phyloP scores from a whole-genome alignment of 1,140 invertebrate species.

The Drosophila grimshawi region DNA sequence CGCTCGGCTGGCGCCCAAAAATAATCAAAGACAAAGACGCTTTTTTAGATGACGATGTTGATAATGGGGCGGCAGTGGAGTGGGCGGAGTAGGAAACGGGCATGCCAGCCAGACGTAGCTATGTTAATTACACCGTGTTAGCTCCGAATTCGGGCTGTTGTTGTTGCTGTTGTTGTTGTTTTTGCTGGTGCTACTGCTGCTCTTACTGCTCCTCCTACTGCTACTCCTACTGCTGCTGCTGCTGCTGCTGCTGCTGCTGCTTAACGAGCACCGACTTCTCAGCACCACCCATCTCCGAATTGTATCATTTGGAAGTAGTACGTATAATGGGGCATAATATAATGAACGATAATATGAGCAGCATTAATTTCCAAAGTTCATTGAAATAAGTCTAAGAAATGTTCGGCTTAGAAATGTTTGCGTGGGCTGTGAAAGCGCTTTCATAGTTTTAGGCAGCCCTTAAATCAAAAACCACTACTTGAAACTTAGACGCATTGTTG shows the following conservation, averaged over 20 bases:
- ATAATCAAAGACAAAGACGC: constrained; percentile 82
- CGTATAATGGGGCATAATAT: constrained; percentile 54
- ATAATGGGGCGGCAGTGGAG: constrained; percentile 34
- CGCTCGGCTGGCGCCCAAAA: constrained; percentile 76
- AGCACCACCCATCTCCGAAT: constrained; percentile 46
- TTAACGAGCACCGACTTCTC: constrained; percentile 62
- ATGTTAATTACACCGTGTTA: constrained; percentile 77
- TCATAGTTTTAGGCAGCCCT: not conserved
- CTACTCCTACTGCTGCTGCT: not conserved
- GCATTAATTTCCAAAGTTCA: constrained; percentile 44
- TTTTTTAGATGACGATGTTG: constrained; percentile 66
- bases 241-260: constrained; percentile 19
- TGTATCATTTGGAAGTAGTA: constrained; percentile 40
- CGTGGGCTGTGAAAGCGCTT: constrained; percentile 29
- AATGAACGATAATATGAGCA: constrained; percentile 71
- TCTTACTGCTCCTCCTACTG: no score
- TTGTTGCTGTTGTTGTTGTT: constrained; percentile 39
- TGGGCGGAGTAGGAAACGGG: constrained; percentile 51
- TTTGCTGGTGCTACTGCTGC: not conserved
- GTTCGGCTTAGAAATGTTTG: constrained; percentile 34
- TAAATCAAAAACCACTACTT: not conserved
- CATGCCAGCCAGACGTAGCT: constrained; percentile 38
- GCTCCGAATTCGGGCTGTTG: constrained; percentile 55
- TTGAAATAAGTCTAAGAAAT: constrained; percentile 51
- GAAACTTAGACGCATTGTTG: not conserved